Base-by-base conservation (phyloP, 2,888 invertebrate genomes). In the Horisme vitalbata region DNA sequence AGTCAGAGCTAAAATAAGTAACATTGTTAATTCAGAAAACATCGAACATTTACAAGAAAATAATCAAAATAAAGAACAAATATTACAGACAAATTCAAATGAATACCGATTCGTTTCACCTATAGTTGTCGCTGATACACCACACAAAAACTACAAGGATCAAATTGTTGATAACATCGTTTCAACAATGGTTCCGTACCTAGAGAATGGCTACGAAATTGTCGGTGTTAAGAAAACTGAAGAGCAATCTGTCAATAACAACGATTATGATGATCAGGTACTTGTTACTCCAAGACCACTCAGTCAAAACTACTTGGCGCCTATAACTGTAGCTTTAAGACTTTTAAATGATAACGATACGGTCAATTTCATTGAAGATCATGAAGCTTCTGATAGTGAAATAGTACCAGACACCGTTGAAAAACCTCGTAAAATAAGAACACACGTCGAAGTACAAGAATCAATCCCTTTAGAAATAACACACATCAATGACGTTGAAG, bases 361-460 rank as follows among this genome's bases (percentile, higher is more conserved):
- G 12, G 75, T 78, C n/a, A 84, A 85, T 52, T 63, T 70, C 2
- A 59, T 84, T 8, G 84, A 86, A 24, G 87, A 88, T 43, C 76
- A 78, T 33, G 86, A 85, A 52, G 68, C 70, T 11, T 76, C 86
- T 2, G 84, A 87, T 35, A 87, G 83, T 51, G 89, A 90, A 66
- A 52, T 83, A 2, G 56, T 87, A 41, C 53, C 79, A 20, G 68
- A 83, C 26, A 81, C 83, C 32, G 79, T 89, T 6, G 64, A 75
- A 46, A 76, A 64, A 48, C 89, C 91, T 5, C 62, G 74, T 9
- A 81, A 75, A 45, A 83, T 83, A 36, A 91, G 83, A 59, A 92
- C 92, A 0, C 73, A 88, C 21, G 93, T 94, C 1, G 93, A 94
- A 78, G 76, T 94, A 2, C 93, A 94, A 61, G 87, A 93, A 70